These are phyloP conservation scores for Rutpela maculata DNA, from an alignment of 2,888 invertebrate genomes.

Conservation along the genomic window DNA sequence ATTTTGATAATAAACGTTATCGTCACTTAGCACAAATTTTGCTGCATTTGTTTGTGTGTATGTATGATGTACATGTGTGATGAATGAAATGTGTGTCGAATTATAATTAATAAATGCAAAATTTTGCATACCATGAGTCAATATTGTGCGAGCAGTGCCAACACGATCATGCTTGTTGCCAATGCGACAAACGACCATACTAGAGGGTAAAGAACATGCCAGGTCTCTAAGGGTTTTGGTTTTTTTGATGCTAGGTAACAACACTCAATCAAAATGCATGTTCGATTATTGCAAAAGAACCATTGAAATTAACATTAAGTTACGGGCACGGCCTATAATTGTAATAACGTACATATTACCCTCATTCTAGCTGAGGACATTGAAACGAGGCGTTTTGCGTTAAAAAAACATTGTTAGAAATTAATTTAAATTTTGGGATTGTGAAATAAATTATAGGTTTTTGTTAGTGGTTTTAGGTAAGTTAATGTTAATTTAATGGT, in stretches of 20 bases:
- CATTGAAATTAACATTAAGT: constrained; percentile 69
- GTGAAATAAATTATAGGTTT: constrained; percentile 53
- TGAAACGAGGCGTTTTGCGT: neutral
- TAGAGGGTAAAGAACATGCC: constrained; percentile 74
- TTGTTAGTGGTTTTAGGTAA: constrained; percentile 49
- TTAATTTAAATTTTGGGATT: neutral
- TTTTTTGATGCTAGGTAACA: constrained; percentile 69
- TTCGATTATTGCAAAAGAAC: constrained; percentile 54
- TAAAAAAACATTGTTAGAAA: constrained; percentile 27
- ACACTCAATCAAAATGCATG: constrained; percentile 64
- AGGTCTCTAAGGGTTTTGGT: constrained; percentile 70
- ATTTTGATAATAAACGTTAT: too few relatives aligned
- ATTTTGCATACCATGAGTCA: constrained; percentile 70
- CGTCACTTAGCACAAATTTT: too few relatives aligned
- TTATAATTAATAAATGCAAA: constrained; percentile 53
- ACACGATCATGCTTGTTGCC: constrained; percentile 74
- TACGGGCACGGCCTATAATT: constrained; percentile 45
- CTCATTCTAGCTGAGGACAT: neutral
- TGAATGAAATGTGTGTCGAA: constrained; percentile 39
- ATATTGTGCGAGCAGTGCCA: constrained; percentile 74
- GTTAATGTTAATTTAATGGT: constrained; percentile 63
- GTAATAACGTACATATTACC: constrained; percentile 6
- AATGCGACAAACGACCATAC: constrained; percentile 73
- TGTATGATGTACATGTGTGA: constrained; percentile 33
- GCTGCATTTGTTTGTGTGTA: too few relatives aligned